These are phyloP conservation scores for Sussaba pulchella DNA, from an alignment of 2,888 invertebrate species.

Conservation along the genomic window DNA sequence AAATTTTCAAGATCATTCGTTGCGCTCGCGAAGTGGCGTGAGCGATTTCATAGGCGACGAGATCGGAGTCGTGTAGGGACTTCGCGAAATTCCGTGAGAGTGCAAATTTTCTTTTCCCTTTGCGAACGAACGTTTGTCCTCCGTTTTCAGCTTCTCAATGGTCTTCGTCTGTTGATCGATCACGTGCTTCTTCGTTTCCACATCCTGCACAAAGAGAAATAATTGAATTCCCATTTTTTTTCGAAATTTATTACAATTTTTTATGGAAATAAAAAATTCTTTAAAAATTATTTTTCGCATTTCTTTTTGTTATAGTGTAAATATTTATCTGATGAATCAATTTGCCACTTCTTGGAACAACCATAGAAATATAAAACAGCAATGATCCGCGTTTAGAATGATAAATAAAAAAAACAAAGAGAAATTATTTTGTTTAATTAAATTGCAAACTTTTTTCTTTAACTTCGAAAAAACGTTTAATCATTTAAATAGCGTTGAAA, in stretches of 20 bases:
- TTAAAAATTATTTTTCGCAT: not conserved
- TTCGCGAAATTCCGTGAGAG: constrained; percentile 81
- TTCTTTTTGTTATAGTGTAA: too few relatives aligned
- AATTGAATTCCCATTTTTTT: constrained; percentile 18
- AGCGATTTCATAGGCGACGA: constrained; percentile 81
- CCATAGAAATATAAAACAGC: too few relatives aligned
- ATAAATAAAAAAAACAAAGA: too few relatives aligned
- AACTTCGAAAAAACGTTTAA: too few relatives aligned
- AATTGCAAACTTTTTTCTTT: too few relatives aligned
- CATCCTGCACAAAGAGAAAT: constrained; percentile 72
- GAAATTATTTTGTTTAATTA: too few relatives aligned
- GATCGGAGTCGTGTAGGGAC: constrained; percentile 73
- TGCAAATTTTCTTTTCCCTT: constrained; percentile 85
- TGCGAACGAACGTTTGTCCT: constrained; percentile 78
- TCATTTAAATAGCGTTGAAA: too few relatives aligned
- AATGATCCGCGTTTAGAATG: too few relatives aligned
- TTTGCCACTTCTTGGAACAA: too few relatives aligned
- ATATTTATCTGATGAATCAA: too few relatives aligned
- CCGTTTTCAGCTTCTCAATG: constrained; percentile 83
- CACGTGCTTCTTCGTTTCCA: constrained; percentile 72
- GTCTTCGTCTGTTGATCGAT: constrained; percentile 80
- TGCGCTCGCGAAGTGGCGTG: constrained; percentile 84
- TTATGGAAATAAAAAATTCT: not conserved
- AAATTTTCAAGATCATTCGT: constrained; percentile 74
- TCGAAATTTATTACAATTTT: not conserved